Base-by-base conservation (phyloP, 2,797 vertebrate genomes). In the Myripristis murdjan region DNA sequence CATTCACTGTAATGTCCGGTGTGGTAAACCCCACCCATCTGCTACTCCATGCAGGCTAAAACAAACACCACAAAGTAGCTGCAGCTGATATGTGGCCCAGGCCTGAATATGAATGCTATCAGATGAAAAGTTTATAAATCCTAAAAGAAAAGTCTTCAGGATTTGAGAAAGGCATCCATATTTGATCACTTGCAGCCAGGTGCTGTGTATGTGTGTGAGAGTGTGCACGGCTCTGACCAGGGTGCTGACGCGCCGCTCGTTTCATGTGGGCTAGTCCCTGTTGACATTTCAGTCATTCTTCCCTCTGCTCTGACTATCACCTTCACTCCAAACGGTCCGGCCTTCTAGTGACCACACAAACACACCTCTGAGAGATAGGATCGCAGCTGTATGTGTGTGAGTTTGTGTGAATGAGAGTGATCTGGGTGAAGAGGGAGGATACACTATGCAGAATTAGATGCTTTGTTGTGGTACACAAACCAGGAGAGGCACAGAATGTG, bases 231-330 rank as follows among this genome's bases (percentile, higher is more conserved):
- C 51, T 52, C 11, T 20, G 28, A 12, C 9, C 37, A 46, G 51
- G 9, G 35, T 37, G 35, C 12, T 37, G 35, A 37, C 12, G 10
- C 9, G 35, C 12, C 12, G 35, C 8, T 37, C 12, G 35, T 2
- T 37, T 37, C 35, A 37, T 37, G 35, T 37, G 35, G 24, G 62
- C 77, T 11, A 12, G 35, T 59, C 20, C 11, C 43, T 85, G 77
- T 68, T 85, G 81, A 70, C 63, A 72, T 83, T 68, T 75, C 59
- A 70, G 22, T 70, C 62, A 70, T 75, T 59, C 52, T 64, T 64
- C 24, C 51, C 35, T 37, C 9, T 37, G 35, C 35, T 37, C 53
- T 37, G 20, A 12, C 20, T 56, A 26, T 43, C 5, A 28, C 46
- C 54, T 41, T 11, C 1, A 0, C 15, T 79, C 24, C n/a, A 43